Base-by-base conservation (phyloP, 2,113 vertebrate genomes). In the Macquaria ambigua region DNA sequence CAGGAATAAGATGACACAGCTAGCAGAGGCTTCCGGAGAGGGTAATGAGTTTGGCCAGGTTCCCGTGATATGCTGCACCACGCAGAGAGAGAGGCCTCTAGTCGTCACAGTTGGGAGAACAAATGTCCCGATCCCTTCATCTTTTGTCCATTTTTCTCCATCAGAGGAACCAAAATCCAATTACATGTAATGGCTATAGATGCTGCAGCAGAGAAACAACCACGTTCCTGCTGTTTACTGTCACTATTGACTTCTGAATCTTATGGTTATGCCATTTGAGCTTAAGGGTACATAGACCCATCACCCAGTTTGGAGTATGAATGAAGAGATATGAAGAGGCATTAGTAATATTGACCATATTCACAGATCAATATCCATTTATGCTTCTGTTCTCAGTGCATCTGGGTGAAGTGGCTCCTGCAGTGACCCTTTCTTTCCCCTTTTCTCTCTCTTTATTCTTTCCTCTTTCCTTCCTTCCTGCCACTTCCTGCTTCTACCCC, bases 41-140 rank as follows among this genome's bases (percentile, higher is more conserved):
- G 88, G 74, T 93, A 93, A 94, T 92, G 79, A 92, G 63, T 92
- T 93, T 93, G 89, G 85, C 90, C 79, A 59, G 76, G 59, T 85
- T 90, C 89, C 90, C 75, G 3, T 74, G 61, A 83, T 79, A 82
- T 62, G n/a, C 75, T 56, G 69, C 77, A 77, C 63, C 28, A 50
- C 75, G 67, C 25, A 53, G 7, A 68, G 59, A 69, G 62, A 78
- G 34, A 84, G 25, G 53, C 80, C 69, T 76, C 43, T 20, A 62
- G 70, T 69, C 53, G 0, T 56, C 55, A 61, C 58, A 59, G 59
- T 48, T 70, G 53, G 46, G 28, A 53, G 28, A 67, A 82, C 74
- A 18, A 66, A 64, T 48, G 37, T 46, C 50, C 64, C 1, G 16
- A 11, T 74, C 61, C 50, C 14, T 66, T 73, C 18, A 41, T 69